Evolutionary conservation across 2,888 invertebrate genomes (phyloP).

Genomic region (Gnatocerus cornutus): DNA sequence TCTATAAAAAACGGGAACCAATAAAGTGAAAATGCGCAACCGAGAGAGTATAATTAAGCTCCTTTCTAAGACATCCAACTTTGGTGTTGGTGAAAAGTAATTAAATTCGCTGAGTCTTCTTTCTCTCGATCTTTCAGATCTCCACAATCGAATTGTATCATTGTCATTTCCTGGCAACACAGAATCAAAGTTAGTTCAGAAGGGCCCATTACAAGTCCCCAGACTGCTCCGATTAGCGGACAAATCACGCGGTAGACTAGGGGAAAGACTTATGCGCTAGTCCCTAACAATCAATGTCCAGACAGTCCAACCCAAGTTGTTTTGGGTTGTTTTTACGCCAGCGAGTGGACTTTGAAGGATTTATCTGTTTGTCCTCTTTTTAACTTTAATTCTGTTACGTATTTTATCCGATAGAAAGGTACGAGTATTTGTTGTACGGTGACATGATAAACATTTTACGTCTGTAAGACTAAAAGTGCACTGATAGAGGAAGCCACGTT

Average conservation of each 20-base stretch:
- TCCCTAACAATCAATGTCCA: slow-evolving; percentile 69
- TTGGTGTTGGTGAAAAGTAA: no score
- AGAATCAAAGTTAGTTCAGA: slow-evolving; percentile 28
- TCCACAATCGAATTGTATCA: no score
- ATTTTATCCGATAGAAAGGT: slow-evolving; percentile 21
- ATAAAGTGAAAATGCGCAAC: no score
- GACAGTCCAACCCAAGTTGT: slow-evolving; percentile 60
- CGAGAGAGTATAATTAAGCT: no score
- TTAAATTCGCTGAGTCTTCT: no score
- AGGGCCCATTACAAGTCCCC: slow-evolving; percentile 66
- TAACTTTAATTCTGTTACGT: slow-evolving; percentile 45
- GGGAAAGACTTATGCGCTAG: slow-evolving; percentile 69
- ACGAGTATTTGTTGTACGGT: slow-evolving; percentile 20
- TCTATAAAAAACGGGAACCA: no score
- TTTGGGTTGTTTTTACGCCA: slow-evolving; percentile 57
- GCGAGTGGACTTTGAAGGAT: slow-evolving; percentile 67
- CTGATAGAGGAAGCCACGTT: background rate
- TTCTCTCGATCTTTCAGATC: no score
- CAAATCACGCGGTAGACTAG: slow-evolving; percentile 68
- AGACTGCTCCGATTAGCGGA: slow-evolving; percentile 69
- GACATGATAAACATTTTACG: slow-evolving; percentile 26
- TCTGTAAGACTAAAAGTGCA: background rate
- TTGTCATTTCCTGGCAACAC: slow-evolving; percentile 29
- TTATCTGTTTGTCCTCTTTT: slow-evolving; percentile 65
- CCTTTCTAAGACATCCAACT: no score